Base-by-base conservation (phyloP, 2,797 vertebrate species). In the Enteromius paludinosus region DNA sequence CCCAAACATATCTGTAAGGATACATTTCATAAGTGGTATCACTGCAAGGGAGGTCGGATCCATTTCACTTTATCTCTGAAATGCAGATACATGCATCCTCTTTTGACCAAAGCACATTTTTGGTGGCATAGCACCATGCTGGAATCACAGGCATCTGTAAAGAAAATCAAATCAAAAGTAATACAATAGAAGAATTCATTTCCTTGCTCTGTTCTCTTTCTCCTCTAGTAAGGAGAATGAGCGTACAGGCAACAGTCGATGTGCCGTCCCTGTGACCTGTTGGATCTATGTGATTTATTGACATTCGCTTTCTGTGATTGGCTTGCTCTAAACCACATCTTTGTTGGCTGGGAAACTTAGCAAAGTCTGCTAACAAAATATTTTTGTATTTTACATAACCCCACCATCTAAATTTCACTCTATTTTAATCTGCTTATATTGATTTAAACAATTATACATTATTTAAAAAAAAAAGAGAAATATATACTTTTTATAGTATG, bases 241-340 rank as follows among this genome's bases (percentile, higher is more conserved):
- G 61, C 73, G 3, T 20, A 18, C n/a, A 73, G 28, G 12, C 69
- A 54, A 59, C 12, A 75, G 35, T 8, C 6, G 14, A 65, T 17
- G 9, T 69, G 62, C 76, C 28, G 54, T 38, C 75, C 75, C 80
- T 41, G 70, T 62, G 69, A 64, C 61, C 78, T 83, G 80, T 83
- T 80, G 78, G 41, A 65, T 65, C 69, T 12, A 62, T 64, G 74
- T 82, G 83, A 79, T 75, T 84, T 84, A 84, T 82, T 75, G 64
- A 75, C 47, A 71, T 49, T 25, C 62, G 62, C 75, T 84, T 79
- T 77, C 75, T 84, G 83, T 81, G 82, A 68, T 73, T 84, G 74
- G 73, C 61, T 78, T 62, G 61, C 68, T 72, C 43, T 59, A 30
- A 64, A 82, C 59, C 68, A 65, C 33, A 28, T 35, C 47, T 66